Evolutionary conservation across 2,888 invertebrate genomes (phyloP), one percentile per base, ranked within the genome.

Genomic region (Aproaerema taeniolella): DNA sequence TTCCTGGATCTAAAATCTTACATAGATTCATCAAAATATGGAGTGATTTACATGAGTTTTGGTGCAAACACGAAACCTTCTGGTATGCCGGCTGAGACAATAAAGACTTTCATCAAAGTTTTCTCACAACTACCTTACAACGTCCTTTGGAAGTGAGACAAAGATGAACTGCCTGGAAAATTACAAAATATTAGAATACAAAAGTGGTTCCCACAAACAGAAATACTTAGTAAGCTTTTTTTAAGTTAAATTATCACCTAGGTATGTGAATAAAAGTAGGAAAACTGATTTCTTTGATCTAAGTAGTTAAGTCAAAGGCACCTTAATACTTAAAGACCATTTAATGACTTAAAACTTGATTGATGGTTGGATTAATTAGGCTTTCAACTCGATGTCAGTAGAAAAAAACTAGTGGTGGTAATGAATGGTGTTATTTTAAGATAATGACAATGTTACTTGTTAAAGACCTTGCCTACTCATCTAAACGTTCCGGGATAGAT

Each of bases 151-250:
- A 79, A 78, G 42, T 76, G 67, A 63, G 62, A 73, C 39, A 45
- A 46, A n/a, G 67, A 72, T 28, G 56, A 59, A 10, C 26, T 76
- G 5, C 60, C 62, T 14, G 65, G 59, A 24, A 45, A 46, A 8
- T 45, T 62, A 0, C 39, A 52, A 1, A 78, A 79, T 37, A 67
- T 79, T 1, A 63, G 46, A 36, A 62, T 75, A 39, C 53, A 52
- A 0, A 72, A 70, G 52, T 79, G 77, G 78, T 33, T 76, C 9
- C 74, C 78, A 0, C 75, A 77, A 24, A 49, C 65, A 0, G 66
- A 72, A 43, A 29, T 73, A 7, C 45, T 74, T 0, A 54, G 70
- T 71, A 50, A 64, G 68, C 52, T n/a, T 9, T n/a, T n/a, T 26
- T 26, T n/a, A n/a, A n/a, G n/a, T n/a, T n/a, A n/a, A n/a, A n/a